A percentile compares a stretch with the other conserved stretches of the same genome.
phyloP scores from a whole-genome alignment of 2,888 invertebrate species.

The Polydrusus tereticollis region DNA sequence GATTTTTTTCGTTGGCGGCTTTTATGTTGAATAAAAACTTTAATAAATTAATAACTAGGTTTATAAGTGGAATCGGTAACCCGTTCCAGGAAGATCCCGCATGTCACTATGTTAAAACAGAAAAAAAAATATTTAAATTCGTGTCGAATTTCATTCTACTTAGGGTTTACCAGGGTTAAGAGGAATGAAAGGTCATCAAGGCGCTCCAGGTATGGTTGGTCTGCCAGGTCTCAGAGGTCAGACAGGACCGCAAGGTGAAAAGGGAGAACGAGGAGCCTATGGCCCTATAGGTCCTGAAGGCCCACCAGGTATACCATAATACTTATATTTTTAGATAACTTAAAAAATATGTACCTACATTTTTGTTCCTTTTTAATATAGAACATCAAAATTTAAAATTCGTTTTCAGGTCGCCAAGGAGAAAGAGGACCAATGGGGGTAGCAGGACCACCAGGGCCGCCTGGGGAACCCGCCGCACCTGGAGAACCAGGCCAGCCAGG shows the following conservation, averaged over 20 bases:
- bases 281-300: conserved; percentile 84
- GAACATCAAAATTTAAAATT: too few relatives aligned
- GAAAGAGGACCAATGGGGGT: conserved; percentile 85
- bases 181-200: conserved; percentile 80
- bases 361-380: too few relatives aligned
- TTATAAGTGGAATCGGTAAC: too few relatives aligned
- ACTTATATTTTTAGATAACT: too few relatives aligned
- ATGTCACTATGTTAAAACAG: too few relatives aligned
- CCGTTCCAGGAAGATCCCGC: too few relatives aligned
- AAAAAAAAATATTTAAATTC: not conserved
- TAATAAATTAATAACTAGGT: too few relatives aligned
- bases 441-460: conserved; percentile 80
- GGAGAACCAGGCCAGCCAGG: conserved; percentile 84
- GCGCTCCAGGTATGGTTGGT: conserved; percentile 79
- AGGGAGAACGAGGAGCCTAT: conserved; percentile 80
- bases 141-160: conserved; percentile 16
- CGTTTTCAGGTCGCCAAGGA: conserved; percentile 61
- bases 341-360: too few relatives aligned
- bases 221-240: conserved; percentile 78
- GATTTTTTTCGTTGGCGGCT: too few relatives aligned
- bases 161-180: conserved; percentile 77
- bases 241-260: conserved; percentile 77
- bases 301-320: conserved; percentile 72
- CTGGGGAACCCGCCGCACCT: conserved; percentile 85
- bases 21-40: too few relatives aligned